Evolutionary conservation across 2,113 vertebrate species (phyloP), one percentile per base, ranked within the genome.

Genomic region (Falco punctatus): DNA sequence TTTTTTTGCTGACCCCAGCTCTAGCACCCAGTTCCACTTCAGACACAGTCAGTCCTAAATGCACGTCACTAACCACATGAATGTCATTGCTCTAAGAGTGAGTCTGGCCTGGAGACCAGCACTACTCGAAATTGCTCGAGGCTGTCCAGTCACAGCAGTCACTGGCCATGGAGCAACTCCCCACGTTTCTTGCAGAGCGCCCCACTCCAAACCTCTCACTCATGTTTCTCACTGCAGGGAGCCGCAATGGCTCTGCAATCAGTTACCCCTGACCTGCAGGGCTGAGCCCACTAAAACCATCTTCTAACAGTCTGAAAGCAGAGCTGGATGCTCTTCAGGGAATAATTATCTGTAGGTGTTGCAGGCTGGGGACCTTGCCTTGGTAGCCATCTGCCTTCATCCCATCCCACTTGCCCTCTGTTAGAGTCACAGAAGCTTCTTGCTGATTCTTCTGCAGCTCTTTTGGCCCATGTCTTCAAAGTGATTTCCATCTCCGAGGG

Each of bases 101-200:
- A 38, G 17, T 3, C 5, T 44, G 30, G 21, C 49, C 32, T 5
- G 11, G 77, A 81, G 62, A 24, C 54, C 40, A 49, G 4, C 40
- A 9, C 14, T 3, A 5, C 30, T 4, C 4, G n/a, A 13, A 67
- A 2, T 40, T 3, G 30, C 49, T 35, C 21, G 67, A 67, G 30
- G 51, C n/a, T 22, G 3, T 3, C 35, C 59, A 13, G 8, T 17
- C 15, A 10, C 21, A 32, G 81, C 42, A 12, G 17, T 8, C 32
- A 6, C 59, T 14, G 13, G 40, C 57, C 9, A 0, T 13, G 69
- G 48, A 14, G 40, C 3, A 32, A n/a, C n/a, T 16, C 46, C 15
- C 4, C 0, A 1, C 5, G 0, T n/a, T 20, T 46, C 33, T 18
- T 11, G 28, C n/a, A 12, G 54, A 18, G 40, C 5, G 15, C 49